phyloP scores from a whole-genome alignment of 2,113 vertebrate genomes.

The Mesocricetus auratus region DNA sequence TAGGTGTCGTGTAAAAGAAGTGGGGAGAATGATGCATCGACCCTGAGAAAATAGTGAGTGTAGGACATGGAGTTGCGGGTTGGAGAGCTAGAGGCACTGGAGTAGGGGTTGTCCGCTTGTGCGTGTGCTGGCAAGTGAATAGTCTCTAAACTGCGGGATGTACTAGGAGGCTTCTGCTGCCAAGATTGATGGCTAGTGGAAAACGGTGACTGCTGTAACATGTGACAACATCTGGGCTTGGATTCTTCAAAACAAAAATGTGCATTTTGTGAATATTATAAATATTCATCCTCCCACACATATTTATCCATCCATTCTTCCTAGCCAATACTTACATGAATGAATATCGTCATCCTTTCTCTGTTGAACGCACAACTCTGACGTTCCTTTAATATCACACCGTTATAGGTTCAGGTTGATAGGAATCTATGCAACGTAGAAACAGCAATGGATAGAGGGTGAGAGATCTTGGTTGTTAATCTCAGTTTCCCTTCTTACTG shows the following conservation, averaged over 20 bases:
- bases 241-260: slow-evolving; percentile 58
- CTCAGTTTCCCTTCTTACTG: slow-evolving; percentile 46
- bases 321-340: slow-evolving; percentile 48
- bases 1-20: background rate
- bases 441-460: slow-evolving; percentile 21
- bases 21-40: background rate
- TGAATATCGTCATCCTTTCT: slow-evolving; percentile 45
- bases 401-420: slow-evolving; percentile 53
- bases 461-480: slow-evolving; percentile 2
- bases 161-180: slow-evolving; percentile 36
- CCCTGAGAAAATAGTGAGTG: background rate
- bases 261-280: slow-evolving; percentile 55
- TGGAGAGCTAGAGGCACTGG: background rate
- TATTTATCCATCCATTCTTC: slow-evolving; percentile 51
- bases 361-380: slow-evolving; percentile 14
- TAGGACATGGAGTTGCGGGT: background rate
- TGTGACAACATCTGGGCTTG: slow-evolving; percentile 53
- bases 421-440: slow-evolving; percentile 39
- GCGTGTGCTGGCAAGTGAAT: slow-evolving; percentile 23
- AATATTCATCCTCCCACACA: background rate
- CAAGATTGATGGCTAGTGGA: slow-evolving; percentile 57
- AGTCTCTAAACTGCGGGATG: slow-evolving; percentile 70
- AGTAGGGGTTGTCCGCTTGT: slow-evolving; percentile 27
- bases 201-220: slow-evolving; percentile 42
- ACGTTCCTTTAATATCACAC: slow-evolving; percentile 52